phyloP scores from a whole-genome alignment of 2,113 vertebrate genomes.

The Oncorhynchus masou region DNA sequence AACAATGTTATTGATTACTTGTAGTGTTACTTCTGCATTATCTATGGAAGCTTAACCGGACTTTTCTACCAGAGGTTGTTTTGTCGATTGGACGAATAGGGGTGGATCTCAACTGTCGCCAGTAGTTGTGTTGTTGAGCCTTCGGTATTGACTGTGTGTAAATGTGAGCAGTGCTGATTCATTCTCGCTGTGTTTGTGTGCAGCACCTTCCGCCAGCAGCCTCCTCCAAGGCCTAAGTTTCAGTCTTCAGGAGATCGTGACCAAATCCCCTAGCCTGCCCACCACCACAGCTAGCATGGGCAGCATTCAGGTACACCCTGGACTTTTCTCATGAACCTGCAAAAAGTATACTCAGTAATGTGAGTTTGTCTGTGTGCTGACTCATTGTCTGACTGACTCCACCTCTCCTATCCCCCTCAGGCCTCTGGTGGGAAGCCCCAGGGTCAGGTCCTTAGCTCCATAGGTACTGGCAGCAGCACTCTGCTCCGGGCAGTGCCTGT shows the following conservation, averaged over 20 bases:
- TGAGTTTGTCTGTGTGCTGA: neutral
- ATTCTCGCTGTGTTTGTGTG: constrained; percentile 30
- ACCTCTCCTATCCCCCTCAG: constrained; percentile 54
- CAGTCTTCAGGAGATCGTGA: constrained; percentile 94
- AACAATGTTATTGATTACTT: constrained; percentile 59
- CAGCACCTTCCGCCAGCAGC: constrained; percentile 92
- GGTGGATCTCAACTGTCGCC: neutral
- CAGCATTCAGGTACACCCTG: constrained; percentile 60
- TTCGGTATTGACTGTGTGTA: neutral
- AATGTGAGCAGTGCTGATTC: constrained; percentile 4
- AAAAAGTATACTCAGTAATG: neutral
- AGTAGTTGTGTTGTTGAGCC: neutral
- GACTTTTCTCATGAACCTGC: neutral
- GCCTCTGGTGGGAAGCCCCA: constrained; percentile 75
- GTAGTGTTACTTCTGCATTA: constrained; percentile 45
- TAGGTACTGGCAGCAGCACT: constrained; percentile 74
- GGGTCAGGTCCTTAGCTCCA: constrained; percentile 75
- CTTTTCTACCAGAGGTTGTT: too few relatives aligned
- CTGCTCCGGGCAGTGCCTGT: constrained; percentile 88
- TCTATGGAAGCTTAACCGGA: neutral
- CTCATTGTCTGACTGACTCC: neutral
- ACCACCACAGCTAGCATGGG: constrained; percentile 73
- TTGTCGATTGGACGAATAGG: too few relatives aligned
- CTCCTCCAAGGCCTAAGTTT: constrained; percentile 96
- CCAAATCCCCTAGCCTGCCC: constrained; percentile 81